A percentile compares a stretch with the other conserved stretches of the same genome.
These are phyloP conservation scores for Progne subis DNA, from an alignment of 2,113 vertebrate genomes.

Conservation along the genomic window DNA sequence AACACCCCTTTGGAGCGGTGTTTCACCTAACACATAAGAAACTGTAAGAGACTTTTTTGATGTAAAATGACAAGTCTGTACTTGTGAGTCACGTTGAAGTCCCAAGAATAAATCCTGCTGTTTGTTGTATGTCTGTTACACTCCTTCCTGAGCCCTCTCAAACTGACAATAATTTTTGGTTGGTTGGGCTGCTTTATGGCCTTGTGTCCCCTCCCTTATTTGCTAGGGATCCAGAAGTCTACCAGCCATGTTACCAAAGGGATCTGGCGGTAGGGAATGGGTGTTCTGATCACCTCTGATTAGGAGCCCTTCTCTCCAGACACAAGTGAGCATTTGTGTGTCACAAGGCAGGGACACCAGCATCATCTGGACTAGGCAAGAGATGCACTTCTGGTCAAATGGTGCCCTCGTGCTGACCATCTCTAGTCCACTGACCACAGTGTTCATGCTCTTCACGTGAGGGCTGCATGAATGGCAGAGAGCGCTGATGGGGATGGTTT, in stretches of 20 bases:
- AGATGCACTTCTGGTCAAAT: neutral
- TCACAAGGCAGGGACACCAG: neutral
- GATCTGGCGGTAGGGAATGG: neutral
- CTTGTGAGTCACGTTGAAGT: neutral
- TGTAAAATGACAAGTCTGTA: neutral
- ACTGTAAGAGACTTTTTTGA: neutral
- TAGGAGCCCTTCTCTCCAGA: neutral
- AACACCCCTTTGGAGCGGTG: neutral
- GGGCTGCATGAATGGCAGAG: neutral
- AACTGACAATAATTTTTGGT: neutral
- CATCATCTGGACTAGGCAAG: neutral
- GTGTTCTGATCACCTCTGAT: fast-evolving
- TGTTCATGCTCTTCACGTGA: neutral
- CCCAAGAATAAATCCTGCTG: neutral
- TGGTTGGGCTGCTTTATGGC: neutral
- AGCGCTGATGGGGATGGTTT: neutral
- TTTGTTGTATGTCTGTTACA: neutral
- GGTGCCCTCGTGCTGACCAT: neutral
- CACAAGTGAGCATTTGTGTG: neutral
- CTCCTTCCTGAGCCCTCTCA: neutral
- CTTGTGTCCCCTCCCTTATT: neutral
- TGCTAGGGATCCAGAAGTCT: neutral
- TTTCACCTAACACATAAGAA: neutral
- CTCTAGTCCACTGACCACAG: neutral
- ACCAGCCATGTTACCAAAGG: neutral